Conservation (phyloP, 2,888 invertebrate species). For the Oxyteleia sp. region DNA sequence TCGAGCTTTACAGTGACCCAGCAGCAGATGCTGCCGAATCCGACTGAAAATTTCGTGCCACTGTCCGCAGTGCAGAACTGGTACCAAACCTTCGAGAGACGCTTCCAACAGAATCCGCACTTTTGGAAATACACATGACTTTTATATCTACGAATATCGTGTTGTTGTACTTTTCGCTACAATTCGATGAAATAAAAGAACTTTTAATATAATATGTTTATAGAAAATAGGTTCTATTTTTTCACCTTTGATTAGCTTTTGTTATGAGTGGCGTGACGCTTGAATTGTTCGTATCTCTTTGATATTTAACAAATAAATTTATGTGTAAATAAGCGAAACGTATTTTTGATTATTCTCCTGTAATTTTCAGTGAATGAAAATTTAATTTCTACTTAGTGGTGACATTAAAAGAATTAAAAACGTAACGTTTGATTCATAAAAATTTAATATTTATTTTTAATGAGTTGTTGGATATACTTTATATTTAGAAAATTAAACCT, state of each 20-base stretch:
- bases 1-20: constrained; percentile 96
- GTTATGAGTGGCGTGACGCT: background rate
- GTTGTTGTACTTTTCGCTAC: constrained; percentile 18
- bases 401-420: too few species aligned
- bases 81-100: constrained; percentile 97
- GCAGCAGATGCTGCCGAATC: constrained; percentile 93
- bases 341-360: too few species aligned
- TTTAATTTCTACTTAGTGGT: too few species aligned
- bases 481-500: too few species aligned
- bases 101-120: constrained; percentile 96
- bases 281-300: background rate
- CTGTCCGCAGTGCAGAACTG: constrained; percentile 95
- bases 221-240: constrained; percentile 50
- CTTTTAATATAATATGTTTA: constrained; percentile 9
- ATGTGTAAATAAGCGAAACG: constrained; percentile 6
- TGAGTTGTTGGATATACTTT: too few species aligned
- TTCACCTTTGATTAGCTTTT: constrained; percentile 37
- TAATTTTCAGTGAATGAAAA: too few species aligned
- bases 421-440: too few species aligned
- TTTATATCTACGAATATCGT: background rate
- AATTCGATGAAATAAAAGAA: constrained; percentile 11
- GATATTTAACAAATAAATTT: constrained; percentile 14
- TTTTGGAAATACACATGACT: constrained; percentile 92
- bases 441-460: too few species aligned
- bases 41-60: constrained; percentile 95